Base-by-base conservation (phyloP, 2,113 vertebrate genomes). In the Pelmatolapia mariae region DNA sequence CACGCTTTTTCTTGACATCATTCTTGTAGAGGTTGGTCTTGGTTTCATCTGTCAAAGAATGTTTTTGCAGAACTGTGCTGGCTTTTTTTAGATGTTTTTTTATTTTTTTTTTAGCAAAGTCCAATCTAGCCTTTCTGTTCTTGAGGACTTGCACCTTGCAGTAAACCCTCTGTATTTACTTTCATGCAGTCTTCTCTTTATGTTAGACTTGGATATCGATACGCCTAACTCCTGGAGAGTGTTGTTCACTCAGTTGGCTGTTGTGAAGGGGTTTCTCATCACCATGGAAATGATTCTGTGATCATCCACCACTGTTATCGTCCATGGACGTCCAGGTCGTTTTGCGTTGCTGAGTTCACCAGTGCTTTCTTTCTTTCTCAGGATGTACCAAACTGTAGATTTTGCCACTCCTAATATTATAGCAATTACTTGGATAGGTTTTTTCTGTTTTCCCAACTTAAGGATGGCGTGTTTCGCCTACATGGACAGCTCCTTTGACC, bases 391-490 rank as follows among this genome's bases (percentile, higher is more conserved):
- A 63, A 63, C 16, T 36, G 16, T 63, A 33, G 16, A 19, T 63
- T 63, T 63, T 63, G 59, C 16, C 59, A 63, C 29, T 63, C 59
- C 59, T 36, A 63, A 36, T 63, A 4, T 19, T 63, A 33, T 36
- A 63, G 9, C 59, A 63, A 63, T 63, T 63, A 19, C 16, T 63
- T 63, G 59, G 29, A 33, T 63, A 2, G 9, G 1, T 63, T 33
- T 63, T 63, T 19, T 63, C 10, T 19, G 10, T 63, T 63, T 63
- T 63, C 4, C 29, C 9, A 33, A 6, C 16, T 63, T 63, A 33
- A 33, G 1, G 29, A 63, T 63, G 59, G 9, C 0, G 0, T 2
- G 29, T 63, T 63, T 63, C 59, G 33, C 29, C 59, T 63, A 33
- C 59, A 33, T 1, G 29, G 29, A 31, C 16, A 63, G 3, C 29